Evolutionary conservation across 1,140 invertebrate genomes (phyloP).

Genomic region (Calosoma granatense): DNA sequence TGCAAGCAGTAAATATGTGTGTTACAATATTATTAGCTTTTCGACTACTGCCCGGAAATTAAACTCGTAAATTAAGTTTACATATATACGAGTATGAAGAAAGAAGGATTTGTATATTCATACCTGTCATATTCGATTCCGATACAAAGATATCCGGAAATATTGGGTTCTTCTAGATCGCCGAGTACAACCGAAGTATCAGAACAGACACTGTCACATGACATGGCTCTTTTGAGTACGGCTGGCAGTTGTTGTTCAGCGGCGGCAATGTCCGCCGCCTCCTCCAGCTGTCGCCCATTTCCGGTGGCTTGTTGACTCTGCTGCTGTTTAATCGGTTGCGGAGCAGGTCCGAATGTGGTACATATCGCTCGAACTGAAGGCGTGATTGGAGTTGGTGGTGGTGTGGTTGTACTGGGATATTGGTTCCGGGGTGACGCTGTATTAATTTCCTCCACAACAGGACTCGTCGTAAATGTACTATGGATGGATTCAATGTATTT

Average conservation of each 20-base stretch:
- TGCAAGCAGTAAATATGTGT: no score
- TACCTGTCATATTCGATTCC: constrained; percentile 69
- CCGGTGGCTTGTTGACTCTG: neutral
- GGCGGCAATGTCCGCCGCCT: constrained; percentile 18
- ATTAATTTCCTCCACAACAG: neutral
- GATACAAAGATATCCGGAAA: constrained; percentile 65
- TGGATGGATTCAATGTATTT: no score
- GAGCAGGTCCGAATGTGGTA: constrained; percentile 11
- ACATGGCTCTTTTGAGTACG: constrained; percentile 53
- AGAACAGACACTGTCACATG: constrained; percentile 73
- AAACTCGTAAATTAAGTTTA: no score
- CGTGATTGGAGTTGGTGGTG: constrained; percentile 11
- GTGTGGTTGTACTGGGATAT: neutral
- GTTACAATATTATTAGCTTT: no score
- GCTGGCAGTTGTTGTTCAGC: constrained; percentile 6
- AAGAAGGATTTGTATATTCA: no score
- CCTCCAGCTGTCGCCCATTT: constrained; percentile 13
- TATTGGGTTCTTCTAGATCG: constrained; percentile 58
- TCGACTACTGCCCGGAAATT: no score
- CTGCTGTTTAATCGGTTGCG: neutral
- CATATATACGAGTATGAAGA: no score
- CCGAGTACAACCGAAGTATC: constrained; percentile 65
- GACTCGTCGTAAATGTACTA: no score
- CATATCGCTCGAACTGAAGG: constrained; percentile 1
- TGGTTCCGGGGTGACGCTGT: neutral